Evolutionary conservation across 2,797 vertebrate genomes (phyloP).

Genomic region (Anguilla megastoma): DNA sequence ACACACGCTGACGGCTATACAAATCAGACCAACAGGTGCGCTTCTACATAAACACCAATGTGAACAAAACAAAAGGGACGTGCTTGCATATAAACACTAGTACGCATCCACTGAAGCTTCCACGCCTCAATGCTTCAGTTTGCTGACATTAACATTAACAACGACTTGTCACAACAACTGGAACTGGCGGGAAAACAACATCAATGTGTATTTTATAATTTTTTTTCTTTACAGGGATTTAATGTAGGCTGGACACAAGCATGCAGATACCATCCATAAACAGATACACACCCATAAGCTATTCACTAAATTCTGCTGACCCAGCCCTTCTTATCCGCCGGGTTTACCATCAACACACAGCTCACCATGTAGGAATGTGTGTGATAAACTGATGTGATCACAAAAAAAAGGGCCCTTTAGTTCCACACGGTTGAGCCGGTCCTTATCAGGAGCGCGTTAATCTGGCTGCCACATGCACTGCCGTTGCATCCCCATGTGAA

Average conservation of each 20-base stretch:
- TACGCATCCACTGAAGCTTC: neutral
- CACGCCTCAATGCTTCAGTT: neutral
- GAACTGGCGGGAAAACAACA: neutral
- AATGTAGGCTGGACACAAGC: no score
- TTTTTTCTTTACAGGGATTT: no score
- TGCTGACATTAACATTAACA: neutral
- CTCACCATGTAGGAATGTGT: conserved; percentile 31
- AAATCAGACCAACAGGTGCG: conserved; percentile 15
- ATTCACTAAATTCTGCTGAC: no score
- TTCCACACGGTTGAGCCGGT: conserved; percentile 1
- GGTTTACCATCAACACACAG: no score
- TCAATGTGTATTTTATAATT: no score
- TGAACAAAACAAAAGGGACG: conserved; percentile 33
- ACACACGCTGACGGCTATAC: no score
- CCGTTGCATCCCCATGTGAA: no score
- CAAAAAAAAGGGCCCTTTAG: conserved; percentile 60
- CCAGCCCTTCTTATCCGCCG: no score
- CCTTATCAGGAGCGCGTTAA: conserved; percentile 62
- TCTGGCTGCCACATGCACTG: conserved; percentile 55
- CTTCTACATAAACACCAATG: conserved; percentile 21
- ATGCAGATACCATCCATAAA: no score
- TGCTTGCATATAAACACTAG: conserved; percentile 67
- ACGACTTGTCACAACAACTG: neutral
- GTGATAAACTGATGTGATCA: conserved; percentile 62
- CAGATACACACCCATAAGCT: no score